Conservation (phyloP, 2,888 invertebrate species). For the Yponomeuta evonymella region DNA sequence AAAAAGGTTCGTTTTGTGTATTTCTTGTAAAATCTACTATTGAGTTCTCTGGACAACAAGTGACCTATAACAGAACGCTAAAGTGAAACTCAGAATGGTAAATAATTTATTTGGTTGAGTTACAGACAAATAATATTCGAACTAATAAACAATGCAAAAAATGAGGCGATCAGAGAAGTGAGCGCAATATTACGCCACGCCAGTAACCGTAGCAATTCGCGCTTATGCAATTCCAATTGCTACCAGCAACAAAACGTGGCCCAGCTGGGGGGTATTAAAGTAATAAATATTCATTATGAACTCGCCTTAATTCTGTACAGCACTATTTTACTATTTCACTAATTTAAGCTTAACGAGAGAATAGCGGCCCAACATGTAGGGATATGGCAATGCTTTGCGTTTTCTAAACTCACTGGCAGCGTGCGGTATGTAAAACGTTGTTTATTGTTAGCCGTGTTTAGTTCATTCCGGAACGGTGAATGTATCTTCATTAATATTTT, state of each 20-base stretch:
- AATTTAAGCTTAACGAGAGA: constrained; percentile 57
- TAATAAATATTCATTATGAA: constrained; percentile 74
- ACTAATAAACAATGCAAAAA: background rate
- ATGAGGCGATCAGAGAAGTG: background rate
- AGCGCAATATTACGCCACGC: constrained; percentile 37
- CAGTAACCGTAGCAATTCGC: constrained; percentile 50
- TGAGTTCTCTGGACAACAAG: background rate
- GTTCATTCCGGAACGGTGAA: background rate
- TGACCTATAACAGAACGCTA: too few relatives aligned
- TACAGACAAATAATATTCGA: too few relatives aligned
- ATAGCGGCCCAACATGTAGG: constrained; percentile 26
- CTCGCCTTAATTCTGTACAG: constrained; percentile 66
- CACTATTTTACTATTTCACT: constrained; percentile 66
- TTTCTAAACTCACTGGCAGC: constrained; percentile 5
- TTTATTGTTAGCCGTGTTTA: constrained; percentile 3
- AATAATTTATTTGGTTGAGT: too few relatives aligned
- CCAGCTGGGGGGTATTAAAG: constrained; percentile 68
- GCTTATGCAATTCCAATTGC: constrained; percentile 54
- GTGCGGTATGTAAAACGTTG: constrained; percentile 7
- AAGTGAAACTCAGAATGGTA: too few relatives aligned
- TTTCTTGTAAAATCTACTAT: background rate
- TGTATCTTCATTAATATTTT: background rate
- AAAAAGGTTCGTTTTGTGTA: too few relatives aligned
- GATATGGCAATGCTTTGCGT: constrained; percentile 10
- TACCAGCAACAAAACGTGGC: constrained; percentile 42